Percentiles rank a stretch among this genome's conserved stretches.
phyloP scores from a whole-genome alignment of 2,888 invertebrate species.

The Drosophila testacea region DNA sequence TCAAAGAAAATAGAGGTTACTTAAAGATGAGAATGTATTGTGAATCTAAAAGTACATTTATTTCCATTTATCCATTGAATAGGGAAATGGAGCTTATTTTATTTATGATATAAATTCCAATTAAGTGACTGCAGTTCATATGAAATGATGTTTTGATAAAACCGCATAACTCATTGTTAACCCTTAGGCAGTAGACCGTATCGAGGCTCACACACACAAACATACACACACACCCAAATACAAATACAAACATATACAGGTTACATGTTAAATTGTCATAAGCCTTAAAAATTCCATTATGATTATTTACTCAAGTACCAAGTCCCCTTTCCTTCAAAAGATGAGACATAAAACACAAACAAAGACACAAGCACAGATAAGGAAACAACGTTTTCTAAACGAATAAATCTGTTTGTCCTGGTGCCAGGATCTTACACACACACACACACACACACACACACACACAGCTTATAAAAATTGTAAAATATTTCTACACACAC shows the following conservation, averaged over 20 bases:
- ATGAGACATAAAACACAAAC: constrained; percentile 60
- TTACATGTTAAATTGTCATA: constrained; percentile 73
- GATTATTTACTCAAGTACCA: constrained; percentile 74
- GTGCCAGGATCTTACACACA: constrained; percentile 63
- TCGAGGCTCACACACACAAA: constrained; percentile 11
- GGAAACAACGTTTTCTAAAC: constrained; percentile 78
- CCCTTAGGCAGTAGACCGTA: constrained; percentile 39
- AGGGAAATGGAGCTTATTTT: constrained; percentile 20
- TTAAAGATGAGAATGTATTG: background rate
- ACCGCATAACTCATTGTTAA: constrained; percentile 56
- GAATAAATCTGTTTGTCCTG: constrained; percentile 77
- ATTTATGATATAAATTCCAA: constrained; percentile 64
- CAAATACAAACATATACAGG: constrained; percentile 12
- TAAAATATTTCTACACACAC: constrained; percentile 68
- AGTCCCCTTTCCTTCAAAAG: constrained; percentile 6
- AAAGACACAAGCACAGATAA: constrained; percentile 64
- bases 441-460: constrained; percentile 37
- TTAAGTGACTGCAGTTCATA: constrained; percentile 51
- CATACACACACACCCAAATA: constrained; percentile 15
- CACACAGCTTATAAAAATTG: constrained; percentile 65
- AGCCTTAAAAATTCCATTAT: constrained; percentile 80
- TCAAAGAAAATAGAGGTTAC: background rate
- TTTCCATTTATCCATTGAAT: constrained; percentile 2
- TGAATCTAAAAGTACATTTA: constrained; percentile 6
- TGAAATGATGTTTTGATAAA: constrained; percentile 45